These are phyloP conservation scores for Vultur gryphus DNA, from an alignment of 2,797 vertebrate genomes.

Conservation along the genomic window DNA sequence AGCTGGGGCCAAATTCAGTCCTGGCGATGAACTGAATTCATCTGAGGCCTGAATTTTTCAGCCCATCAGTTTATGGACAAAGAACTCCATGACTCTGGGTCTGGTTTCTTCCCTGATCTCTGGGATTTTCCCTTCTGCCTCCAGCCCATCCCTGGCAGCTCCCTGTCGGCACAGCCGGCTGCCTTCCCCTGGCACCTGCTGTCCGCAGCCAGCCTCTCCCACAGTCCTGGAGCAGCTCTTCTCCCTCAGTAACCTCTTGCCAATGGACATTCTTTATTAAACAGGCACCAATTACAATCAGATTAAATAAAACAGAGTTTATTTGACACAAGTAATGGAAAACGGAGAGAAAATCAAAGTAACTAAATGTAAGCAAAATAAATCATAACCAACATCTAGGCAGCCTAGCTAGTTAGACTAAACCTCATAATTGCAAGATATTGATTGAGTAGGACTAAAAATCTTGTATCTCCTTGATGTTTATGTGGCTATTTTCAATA, in stretches of 20 bases:
- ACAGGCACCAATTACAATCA: background rate
- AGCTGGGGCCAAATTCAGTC: background rate
- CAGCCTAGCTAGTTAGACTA: conserved; percentile 12
- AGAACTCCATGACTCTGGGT: fast-evolving
- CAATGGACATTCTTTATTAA: background rate
- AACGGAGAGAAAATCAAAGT: conserved; percentile 31
- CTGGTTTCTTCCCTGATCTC: background rate
- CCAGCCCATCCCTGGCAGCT: background rate
- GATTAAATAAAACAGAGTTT: conserved; percentile 24
- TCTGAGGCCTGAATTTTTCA: background rate
- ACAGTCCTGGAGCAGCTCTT: fast-evolving
- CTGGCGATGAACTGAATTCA: background rate
- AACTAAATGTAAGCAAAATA: conserved; percentile 40
- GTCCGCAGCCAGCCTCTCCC: fast-evolving
- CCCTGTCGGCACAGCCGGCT: background rate
- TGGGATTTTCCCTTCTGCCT: background rate
- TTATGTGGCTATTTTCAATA: background rate
- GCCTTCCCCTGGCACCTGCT: fast-evolving
- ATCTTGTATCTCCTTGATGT: background rate
- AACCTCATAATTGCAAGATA: conserved; percentile 27
- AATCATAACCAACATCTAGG: conserved; percentile 13
- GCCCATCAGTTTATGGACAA: background rate
- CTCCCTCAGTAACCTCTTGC: background rate
- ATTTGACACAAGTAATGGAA: background rate
- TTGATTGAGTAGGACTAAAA: conserved; percentile 24